phyloP scores from a whole-genome alignment of 2,113 vertebrate species.

The Anas platyrhynchos region DNA sequence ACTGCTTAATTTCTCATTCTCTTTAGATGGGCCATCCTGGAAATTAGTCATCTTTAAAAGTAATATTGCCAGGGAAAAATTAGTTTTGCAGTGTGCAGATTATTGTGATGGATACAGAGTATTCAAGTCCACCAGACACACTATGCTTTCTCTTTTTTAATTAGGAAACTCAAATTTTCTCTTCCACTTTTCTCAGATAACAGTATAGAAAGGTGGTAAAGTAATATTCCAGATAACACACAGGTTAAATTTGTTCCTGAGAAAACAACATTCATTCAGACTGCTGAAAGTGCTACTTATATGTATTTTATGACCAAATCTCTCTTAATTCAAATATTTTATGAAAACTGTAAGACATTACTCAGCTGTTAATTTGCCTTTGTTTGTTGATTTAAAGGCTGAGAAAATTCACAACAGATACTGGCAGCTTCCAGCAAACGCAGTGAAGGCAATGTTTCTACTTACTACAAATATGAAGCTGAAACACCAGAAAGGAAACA shows the following conservation, averaged over 20 bases:
- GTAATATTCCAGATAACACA: background rate
- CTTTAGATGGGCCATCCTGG: background rate
- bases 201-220: background rate
- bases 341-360: background rate
- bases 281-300: background rate
- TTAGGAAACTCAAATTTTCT: background rate
- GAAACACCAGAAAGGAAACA: background rate
- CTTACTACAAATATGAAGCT: background rate
- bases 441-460: background rate
- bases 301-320: background rate
- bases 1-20: background rate
- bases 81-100: background rate
- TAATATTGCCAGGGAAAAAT: background rate
- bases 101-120: background rate
- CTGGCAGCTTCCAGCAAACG: background rate
- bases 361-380: background rate
- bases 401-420: background rate
- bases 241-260: background rate
- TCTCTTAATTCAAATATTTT: background rate
- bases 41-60: constrained; percentile 8
- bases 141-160: background rate
- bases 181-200: background rate
- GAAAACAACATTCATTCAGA: background rate
- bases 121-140: background rate
- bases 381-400: background rate